Percentiles rank a stretch among this genome's conserved stretches.
These are phyloP conservation scores for Gymnopithys bicolor DNA, from an alignment of 2,797 vertebrate species.

Conservation along the genomic window DNA sequence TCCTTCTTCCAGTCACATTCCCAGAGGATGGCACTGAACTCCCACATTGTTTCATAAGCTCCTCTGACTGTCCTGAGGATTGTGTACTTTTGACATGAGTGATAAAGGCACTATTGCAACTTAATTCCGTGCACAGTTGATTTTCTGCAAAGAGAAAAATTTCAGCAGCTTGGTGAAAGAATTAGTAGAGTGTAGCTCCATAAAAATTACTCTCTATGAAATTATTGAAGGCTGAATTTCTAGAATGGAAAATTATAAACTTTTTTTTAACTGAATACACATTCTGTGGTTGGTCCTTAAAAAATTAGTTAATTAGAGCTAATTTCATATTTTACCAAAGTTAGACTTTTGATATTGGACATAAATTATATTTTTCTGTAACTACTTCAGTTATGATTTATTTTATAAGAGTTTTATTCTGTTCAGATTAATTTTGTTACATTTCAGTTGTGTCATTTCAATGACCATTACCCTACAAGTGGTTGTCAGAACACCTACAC, in stretches of 20 bases:
- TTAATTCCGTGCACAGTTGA: neutral
- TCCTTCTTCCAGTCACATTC: slow-evolving; percentile 32
- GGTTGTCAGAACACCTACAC: neutral
- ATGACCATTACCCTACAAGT: neutral
- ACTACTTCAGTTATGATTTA: neutral
- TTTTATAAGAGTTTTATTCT: neutral
- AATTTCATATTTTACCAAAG: neutral
- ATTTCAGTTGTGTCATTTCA: neutral
- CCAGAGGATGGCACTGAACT: neutral
- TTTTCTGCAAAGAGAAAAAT: slow-evolving; percentile 55
- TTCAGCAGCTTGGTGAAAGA: neutral
- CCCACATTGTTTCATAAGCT: neutral
- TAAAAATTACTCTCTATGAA: neutral
- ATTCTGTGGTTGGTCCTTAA: neutral
- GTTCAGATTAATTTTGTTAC: neutral
- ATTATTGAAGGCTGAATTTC: neutral
- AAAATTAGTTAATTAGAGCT: neutral
- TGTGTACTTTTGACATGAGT: neutral
- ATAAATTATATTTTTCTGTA: neutral
- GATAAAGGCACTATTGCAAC: neutral
- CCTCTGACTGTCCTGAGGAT: neutral
- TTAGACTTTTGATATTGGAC: neutral
- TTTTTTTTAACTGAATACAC: neutral
- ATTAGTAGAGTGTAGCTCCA: neutral
- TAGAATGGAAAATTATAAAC: neutral